A percentile compares a stretch with the other conserved stretches of the same genome.
These are phyloP conservation scores for Zapus hudsonius DNA, from an alignment of 2,113 vertebrate genomes.

Conservation along the genomic window DNA sequence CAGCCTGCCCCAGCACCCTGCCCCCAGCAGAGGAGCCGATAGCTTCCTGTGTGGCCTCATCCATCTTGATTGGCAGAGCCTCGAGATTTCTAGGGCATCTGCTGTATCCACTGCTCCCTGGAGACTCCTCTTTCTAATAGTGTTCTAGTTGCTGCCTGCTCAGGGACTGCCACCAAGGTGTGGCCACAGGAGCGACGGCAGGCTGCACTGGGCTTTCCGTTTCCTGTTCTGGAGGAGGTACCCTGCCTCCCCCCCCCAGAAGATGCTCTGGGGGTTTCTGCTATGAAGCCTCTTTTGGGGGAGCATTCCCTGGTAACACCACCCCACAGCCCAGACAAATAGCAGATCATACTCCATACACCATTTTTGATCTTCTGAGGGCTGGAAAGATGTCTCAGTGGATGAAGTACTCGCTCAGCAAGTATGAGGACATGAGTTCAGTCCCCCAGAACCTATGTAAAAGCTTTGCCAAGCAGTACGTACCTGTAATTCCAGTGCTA, in stretches of 20 bases:
- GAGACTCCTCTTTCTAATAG: conserved; percentile 65
- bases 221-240: neutral
- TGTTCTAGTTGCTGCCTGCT: neutral
- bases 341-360: rapidly evolving
- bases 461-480: too few relatives aligned
- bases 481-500: too few relatives aligned
- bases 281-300: rapidly evolving
- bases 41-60: neutral
- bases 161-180: rapidly evolving
- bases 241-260: too few relatives aligned
- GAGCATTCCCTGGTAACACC: rapidly evolving
- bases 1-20: neutral
- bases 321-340: rapidly evolving
- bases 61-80: conserved; percentile 64
- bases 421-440: too few relatives aligned
- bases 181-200: rapidly evolving
- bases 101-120: neutral
- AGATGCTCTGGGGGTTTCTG: neutral
- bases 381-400: too few relatives aligned
- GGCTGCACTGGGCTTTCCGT: rapidly evolving
- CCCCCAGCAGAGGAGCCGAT: neutral
- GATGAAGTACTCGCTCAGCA: too few relatives aligned
- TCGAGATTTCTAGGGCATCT: conserved; percentile 69
- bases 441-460: too few relatives aligned
- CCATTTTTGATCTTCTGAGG: neutral